Evolutionary conservation across 1,140 invertebrate species (phyloP).

Genomic region (Coelopa frigida): DNA sequence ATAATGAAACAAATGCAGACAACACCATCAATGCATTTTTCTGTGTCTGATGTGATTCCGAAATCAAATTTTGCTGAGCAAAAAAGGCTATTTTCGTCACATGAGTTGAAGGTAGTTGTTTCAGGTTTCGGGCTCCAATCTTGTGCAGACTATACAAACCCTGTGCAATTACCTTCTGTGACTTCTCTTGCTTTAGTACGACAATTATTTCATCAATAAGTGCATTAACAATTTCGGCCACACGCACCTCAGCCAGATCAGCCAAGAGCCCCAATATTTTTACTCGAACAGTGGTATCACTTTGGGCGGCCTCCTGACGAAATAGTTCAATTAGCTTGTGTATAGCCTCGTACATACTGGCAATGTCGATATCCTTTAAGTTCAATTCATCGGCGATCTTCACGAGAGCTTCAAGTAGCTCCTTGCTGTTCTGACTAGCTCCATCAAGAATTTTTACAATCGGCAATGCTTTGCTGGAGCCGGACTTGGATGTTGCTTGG

Average conservation of each 20-base stretch:
- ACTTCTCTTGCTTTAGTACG: conserved; percentile 68
- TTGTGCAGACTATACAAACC: conserved; percentile 34
- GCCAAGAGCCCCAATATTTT: conserved; percentile 33
- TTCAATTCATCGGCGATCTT: conserved; percentile 37
- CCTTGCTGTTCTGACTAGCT: conserved; percentile 16
- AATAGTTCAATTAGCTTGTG: conserved; percentile 30
- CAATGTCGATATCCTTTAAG: conserved; percentile 27
- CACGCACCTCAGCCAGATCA: conserved; percentile 28
- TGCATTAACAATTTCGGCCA: conserved; percentile 21
- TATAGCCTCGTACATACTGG: conserved; percentile 28
- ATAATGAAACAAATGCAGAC: conserved; percentile 49
- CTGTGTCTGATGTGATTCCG: conserved; percentile 69
- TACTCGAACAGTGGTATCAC: conserved; percentile 33
- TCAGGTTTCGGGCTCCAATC: conserved; percentile 29
- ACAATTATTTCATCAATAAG: conserved; percentile 62
- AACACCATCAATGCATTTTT: conserved; percentile 70
- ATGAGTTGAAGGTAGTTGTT: conserved; percentile 27
- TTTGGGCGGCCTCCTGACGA: conserved; percentile 33
- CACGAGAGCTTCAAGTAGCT: conserved; percentile 33
- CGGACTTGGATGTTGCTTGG: conserved; percentile 17
- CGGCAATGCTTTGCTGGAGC: conserved; percentile 17
- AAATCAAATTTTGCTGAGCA: conserved; percentile 61
- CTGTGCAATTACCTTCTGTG: conserved; percentile 63
- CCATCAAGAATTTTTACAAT: conserved; percentile 23
- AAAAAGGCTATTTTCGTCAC: conserved; percentile 35